phyloP scores from a whole-genome alignment of 2,888 invertebrate species.

The Platerodrilus igneus region DNA sequence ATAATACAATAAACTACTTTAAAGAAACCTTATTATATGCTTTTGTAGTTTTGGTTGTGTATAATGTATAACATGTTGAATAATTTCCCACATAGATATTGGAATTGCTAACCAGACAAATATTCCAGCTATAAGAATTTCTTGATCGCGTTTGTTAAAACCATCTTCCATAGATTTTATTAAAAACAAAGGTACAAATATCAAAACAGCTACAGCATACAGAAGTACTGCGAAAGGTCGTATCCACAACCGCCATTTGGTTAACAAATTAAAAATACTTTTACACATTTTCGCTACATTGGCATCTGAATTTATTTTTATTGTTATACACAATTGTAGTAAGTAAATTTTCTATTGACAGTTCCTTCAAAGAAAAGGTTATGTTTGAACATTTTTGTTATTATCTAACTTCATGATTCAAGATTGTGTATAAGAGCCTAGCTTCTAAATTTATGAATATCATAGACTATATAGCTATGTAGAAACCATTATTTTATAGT shows the following conservation, averaged over 20 bases:
- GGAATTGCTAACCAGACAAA: slow-evolving; percentile 89
- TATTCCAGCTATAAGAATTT: slow-evolving; percentile 80
- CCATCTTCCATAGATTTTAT: slow-evolving; percentile 76
- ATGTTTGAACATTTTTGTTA: too few species aligned
- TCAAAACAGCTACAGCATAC: slow-evolving; percentile 75
- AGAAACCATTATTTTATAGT: too few species aligned
- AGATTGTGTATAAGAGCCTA: too few species aligned
- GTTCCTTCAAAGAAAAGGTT: too few species aligned
- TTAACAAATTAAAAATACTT: slow-evolving; percentile 41
- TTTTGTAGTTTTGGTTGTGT: slow-evolving; percentile 89
- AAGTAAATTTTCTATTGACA: too few species aligned
- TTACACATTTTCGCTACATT: too few species aligned
- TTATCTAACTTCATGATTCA: too few species aligned
- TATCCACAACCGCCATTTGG: slow-evolving; percentile 85
- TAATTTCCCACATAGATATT: slow-evolving; percentile 91
- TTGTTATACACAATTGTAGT: too few species aligned
- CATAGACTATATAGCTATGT: too few species aligned
- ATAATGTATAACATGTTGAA: slow-evolving; percentile 89
- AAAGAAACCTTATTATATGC: slow-evolving; percentile 78
- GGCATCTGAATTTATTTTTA: too few species aligned
- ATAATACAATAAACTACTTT: slow-evolving; percentile 6
- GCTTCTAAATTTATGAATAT: too few species aligned
- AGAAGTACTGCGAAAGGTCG: slow-evolving; percentile 74
- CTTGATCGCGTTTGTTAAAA: slow-evolving; percentile 73
- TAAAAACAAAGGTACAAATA: slow-evolving; percentile 79